Conservation (phyloP, 2,113 vertebrate species). For the Megaptera novaeangliae region DNA sequence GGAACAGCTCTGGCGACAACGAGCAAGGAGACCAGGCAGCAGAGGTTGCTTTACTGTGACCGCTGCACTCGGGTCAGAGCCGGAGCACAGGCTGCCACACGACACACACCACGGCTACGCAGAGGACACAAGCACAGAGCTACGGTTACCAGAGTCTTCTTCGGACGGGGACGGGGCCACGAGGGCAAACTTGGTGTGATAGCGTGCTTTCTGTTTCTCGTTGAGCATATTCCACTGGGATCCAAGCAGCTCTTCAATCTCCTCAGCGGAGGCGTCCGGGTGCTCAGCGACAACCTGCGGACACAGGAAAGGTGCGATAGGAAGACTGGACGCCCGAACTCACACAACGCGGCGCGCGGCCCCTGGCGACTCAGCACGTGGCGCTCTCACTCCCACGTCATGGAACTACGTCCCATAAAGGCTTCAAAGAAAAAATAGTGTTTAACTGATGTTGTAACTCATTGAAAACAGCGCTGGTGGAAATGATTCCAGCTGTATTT, state of each 20-base stretch:
- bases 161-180: constrained; percentile 80
- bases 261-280: constrained; percentile 83
- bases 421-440: background rate
- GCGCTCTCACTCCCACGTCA: too few relatives aligned
- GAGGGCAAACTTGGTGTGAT: constrained; percentile 87
- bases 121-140: constrained; percentile 75
- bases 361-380: rapidly evolving
- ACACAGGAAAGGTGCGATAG: background rate
- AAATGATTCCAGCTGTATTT: rapidly evolving
- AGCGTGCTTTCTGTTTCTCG: constrained; percentile 86
- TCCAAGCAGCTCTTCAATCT: constrained; percentile 86
- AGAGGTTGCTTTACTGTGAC: constrained; percentile 56
- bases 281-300: constrained; percentile 84
- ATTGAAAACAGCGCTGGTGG: background rate
- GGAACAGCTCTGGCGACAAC: constrained; percentile 67
- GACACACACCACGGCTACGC: constrained; percentile 63
- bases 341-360: rapidly evolving
- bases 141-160: constrained; percentile 83
- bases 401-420: background rate
- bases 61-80: background rate
- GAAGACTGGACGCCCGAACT: rapidly evolving
- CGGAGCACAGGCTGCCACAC: too few relatives aligned
- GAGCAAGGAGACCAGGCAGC: constrained; percentile 61
- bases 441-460: background rate
- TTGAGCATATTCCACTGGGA: constrained; percentile 86